Conservation (phyloP, 2,888 invertebrate genomes). For the Caenorhabditis doughertyi region DNA sequence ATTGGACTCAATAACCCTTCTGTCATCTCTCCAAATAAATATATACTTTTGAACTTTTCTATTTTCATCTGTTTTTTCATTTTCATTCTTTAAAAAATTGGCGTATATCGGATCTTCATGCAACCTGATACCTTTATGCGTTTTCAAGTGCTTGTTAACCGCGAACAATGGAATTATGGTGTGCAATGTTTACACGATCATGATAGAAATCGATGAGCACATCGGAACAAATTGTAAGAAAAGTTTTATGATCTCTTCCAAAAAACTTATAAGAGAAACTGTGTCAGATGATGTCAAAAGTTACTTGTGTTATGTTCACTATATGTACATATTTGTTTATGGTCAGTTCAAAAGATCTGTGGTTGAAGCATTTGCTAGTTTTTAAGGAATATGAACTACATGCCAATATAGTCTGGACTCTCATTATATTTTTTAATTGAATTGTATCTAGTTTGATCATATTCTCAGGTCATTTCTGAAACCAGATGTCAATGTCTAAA, state of each 20-base stretch:
- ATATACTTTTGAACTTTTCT: slow-evolving; percentile 34
- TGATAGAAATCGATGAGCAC: slow-evolving; percentile 26
- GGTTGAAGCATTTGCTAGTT: background rate
- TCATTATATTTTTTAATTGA: too few species aligned
- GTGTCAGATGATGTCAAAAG: slow-evolving; percentile 27
- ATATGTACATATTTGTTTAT: slow-evolving; percentile 17
- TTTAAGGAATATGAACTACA: too few species aligned
- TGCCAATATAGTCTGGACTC: too few species aligned
- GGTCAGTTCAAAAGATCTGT: slow-evolving; percentile 26
- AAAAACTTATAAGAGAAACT: background rate
- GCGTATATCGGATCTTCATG: slow-evolving; percentile 17
- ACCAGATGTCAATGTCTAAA: too few species aligned
- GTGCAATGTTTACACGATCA: slow-evolving; percentile 23
- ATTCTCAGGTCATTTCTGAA: too few species aligned
- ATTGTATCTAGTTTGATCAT: too few species aligned
- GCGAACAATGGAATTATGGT: slow-evolving; percentile 37
- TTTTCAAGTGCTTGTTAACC: slow-evolving; percentile 41
- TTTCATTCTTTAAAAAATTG: slow-evolving; percentile 22
- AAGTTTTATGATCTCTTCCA: slow-evolving; percentile 29
- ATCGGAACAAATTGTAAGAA: slow-evolving; percentile 21
- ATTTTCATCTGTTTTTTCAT: slow-evolving; percentile 40
- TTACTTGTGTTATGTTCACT: background rate
- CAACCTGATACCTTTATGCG: slow-evolving; percentile 32
- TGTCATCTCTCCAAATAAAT: slow-evolving; percentile 5
- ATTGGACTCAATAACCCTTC: background rate